A percentile compares a stretch with the other conserved stretches of the same genome.
Conservation (phyloP, 2,797 vertebrate genomes). For the Pangasius krempfi region DNA sequence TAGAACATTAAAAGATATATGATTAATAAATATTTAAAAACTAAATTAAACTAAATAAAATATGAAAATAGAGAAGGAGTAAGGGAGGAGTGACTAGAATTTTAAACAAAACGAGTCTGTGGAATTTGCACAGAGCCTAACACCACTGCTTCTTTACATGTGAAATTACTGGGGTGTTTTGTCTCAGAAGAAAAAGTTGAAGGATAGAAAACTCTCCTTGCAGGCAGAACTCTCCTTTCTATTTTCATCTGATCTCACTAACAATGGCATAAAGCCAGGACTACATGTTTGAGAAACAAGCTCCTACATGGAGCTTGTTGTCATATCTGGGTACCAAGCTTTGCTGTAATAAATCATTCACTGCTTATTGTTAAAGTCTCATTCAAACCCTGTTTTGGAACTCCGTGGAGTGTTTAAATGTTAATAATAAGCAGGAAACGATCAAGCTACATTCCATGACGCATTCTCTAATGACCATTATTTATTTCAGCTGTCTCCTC, state of each 20-base stretch:
- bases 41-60: not conserved
- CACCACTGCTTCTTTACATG: not conserved
- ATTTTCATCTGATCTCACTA: not conserved
- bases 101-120: not conserved
- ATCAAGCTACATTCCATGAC: slow-evolving; percentile 61
- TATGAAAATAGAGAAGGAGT: not conserved
- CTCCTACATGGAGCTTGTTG: slow-evolving; percentile 10
- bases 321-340: slow-evolving; percentile 63
- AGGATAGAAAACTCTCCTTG: not conserved
- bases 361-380: slow-evolving; percentile 62
- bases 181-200: not conserved
- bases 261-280: slow-evolving; percentile 15
- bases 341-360: slow-evolving; percentile 73
- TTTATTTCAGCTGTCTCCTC: slow-evolving; percentile 72
- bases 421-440: slow-evolving; percentile 62
- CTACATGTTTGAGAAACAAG: slow-evolving; percentile 25
- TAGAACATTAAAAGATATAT: not conserved
- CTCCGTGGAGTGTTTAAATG: slow-evolving; percentile 16
- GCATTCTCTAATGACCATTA: slow-evolving; percentile 71
- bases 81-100: not conserved
- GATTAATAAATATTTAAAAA: not conserved
- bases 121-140: not conserved
- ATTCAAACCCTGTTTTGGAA: slow-evolving; percentile 68
- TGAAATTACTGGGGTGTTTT: not conserved
- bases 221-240: not conserved